A percentile compares a stretch with the other conserved stretches of the same genome.
Evolutionary conservation across 2,797 vertebrate genomes (phyloP).

Genomic region (Otolemur crassicaudatus): DNA sequence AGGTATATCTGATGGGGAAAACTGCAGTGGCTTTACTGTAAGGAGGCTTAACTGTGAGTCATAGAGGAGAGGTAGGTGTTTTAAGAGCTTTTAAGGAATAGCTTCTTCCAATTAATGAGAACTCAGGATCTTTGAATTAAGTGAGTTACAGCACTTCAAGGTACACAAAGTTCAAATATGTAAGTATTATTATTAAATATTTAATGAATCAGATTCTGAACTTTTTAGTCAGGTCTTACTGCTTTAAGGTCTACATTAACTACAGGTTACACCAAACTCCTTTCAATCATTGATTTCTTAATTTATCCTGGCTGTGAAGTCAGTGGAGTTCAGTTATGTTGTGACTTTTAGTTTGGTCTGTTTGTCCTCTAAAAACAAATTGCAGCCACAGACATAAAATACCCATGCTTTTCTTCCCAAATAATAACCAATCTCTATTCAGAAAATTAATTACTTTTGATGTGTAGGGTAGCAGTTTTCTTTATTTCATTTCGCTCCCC

Average conservation of each 20-base stretch:
- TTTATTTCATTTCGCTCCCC: not conserved
- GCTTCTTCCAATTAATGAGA: conserved; percentile 66
- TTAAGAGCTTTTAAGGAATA: conserved; percentile 62
- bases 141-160: not conserved
- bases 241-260: not conserved
- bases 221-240: not conserved
- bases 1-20: conserved; percentile 58
- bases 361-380: not conserved
- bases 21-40: conserved; percentile 57
- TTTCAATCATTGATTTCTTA: conserved; percentile 11
- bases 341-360: not conserved
- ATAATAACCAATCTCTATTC: conserved; percentile 38
- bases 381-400: conserved; percentile 16
- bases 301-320: not conserved
- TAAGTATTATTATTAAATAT: conserved; percentile 44
- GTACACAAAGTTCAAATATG: not conserved
- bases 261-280: not conserved
- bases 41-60: conserved; percentile 68
- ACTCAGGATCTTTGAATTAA: conserved; percentile 74
- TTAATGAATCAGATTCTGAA: conserved; percentile 12
- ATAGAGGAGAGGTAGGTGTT: conserved; percentile 70
- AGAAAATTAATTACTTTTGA: conserved; percentile 60
- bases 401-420: not conserved
- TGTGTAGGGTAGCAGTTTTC: not conserved
- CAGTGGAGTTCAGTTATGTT: not conserved